phyloP scores from a whole-genome alignment of 1,140 invertebrate species.

The Papilio helenus region DNA sequence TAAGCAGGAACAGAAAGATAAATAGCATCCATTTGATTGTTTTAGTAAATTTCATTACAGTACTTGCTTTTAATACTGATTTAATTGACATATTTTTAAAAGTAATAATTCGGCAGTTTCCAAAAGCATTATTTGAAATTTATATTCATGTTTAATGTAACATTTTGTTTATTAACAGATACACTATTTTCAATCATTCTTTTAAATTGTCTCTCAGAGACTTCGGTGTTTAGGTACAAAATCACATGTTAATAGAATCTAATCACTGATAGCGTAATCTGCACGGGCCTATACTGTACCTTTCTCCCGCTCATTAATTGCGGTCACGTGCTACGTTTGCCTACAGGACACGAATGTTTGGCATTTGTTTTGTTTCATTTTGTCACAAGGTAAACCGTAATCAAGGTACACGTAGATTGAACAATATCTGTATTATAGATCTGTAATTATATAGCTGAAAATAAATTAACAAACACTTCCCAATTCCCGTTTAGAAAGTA shows the following conservation, averaged over 20 bases:
- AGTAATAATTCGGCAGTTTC: too few relatives aligned
- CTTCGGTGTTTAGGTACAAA: slow-evolving; percentile 19
- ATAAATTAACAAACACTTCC: too few relatives aligned
- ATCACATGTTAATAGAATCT: neutral
- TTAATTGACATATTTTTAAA: too few relatives aligned
- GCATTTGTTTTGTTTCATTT: slow-evolving; percentile 34
- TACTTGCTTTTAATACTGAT: too few relatives aligned
- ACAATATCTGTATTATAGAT: slow-evolving; percentile 8
- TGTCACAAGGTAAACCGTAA: slow-evolving; percentile 15
- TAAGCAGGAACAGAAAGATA: neutral
- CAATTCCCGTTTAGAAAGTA: too few relatives aligned
- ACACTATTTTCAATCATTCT: neutral
- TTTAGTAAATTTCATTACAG: too few relatives aligned
- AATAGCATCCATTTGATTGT: too few relatives aligned
- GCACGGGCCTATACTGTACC: slow-evolving; percentile 44
- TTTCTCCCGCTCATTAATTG: slow-evolving; percentile 57
- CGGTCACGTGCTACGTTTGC: slow-evolving; percentile 48
- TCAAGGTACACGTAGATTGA: neutral
- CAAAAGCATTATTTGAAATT: too few relatives aligned
- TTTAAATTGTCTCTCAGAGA: neutral
- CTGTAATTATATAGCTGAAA: neutral
- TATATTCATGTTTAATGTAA: too few relatives aligned
- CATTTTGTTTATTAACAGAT: neutral
- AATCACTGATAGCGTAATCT: slow-evolving; percentile 30
- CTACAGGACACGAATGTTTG: slow-evolving; percentile 14